These are phyloP conservation scores for Bufo bufo DNA, from an alignment of 2,113 vertebrate genomes.

Conservation along the genomic window DNA sequence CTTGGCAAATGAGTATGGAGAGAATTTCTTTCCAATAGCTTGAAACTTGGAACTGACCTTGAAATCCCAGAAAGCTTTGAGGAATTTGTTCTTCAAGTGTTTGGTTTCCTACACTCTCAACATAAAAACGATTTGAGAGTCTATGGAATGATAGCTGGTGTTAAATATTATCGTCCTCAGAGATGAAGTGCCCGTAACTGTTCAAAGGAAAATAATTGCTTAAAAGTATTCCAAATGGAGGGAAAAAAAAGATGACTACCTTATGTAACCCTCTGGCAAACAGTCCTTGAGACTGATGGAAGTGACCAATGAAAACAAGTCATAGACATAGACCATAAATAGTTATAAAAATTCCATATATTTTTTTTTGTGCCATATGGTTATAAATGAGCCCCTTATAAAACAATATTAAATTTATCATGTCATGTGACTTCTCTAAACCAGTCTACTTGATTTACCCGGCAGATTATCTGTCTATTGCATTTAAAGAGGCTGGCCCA, in stretches of 20 bases:
- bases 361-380: neutral
- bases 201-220: conserved; percentile 34
- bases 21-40: conserved; percentile 58
- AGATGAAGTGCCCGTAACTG: conserved; percentile 35
- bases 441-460: too few species aligned
- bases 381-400: neutral
- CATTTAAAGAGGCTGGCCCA: too few species aligned
- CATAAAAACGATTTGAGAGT: conserved; percentile 44
- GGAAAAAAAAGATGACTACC: neutral
- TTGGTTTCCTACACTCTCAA: conserved; percentile 52
- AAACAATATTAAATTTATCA: neutral
- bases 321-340: neutral
- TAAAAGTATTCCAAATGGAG: conserved; percentile 16
- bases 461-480: too few species aligned
- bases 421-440: neutral
- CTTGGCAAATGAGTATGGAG: conserved; percentile 56
- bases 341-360: neutral
- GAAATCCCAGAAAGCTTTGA: conserved; percentile 57
- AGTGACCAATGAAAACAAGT: neutral
- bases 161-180: conserved; percentile 35
- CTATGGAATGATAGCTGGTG: conserved; percentile 45
- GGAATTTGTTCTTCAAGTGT: conserved; percentile 55
- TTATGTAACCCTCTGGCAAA: conserved; percentile 3
- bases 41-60: conserved; percentile 51
- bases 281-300: neutral